Evolutionary conservation across 37 sponge, comb jelly and placozoan species (phyloP).

Genomic region (Crambe crambe): DNA sequence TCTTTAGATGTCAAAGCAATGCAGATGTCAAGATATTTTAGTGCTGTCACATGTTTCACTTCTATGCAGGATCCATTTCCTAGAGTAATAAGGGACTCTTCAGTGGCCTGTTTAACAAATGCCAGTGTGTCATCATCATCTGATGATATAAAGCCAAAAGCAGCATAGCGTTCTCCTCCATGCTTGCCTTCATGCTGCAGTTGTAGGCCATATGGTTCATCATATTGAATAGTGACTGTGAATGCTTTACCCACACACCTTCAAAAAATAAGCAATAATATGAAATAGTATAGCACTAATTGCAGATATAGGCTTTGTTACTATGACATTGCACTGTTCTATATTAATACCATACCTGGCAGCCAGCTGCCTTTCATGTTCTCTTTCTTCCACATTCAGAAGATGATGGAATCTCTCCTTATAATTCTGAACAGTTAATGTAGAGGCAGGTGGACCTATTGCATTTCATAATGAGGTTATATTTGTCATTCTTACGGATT

Average conservation of each 20-base stretch:
- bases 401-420: constrained; percentile 68
- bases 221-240: constrained; percentile 28
- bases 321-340: too few species aligned
- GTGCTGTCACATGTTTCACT: constrained; percentile 3
- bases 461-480: constrained; percentile 37
- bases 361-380: constrained; percentile 43
- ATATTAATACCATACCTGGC: too few species aligned
- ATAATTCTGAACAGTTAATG: constrained; percentile 45
- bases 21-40: not conserved
- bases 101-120: constrained; percentile 56
- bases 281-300: too few species aligned
- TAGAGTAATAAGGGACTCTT: constrained; percentile 20
- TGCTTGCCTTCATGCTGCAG: not conserved
- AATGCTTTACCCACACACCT: too few species aligned
- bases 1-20: constrained; percentile 2
- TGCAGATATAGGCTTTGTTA: too few species aligned
- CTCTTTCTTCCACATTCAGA: constrained; percentile 74
- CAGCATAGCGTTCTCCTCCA: not conserved
- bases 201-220: constrained; percentile 18
- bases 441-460: not conserved
- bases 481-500: too few species aligned
- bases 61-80: not conserved
- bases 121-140: constrained; percentile 40
- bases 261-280: too few species aligned
- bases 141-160: constrained; percentile 26